Percentiles rank a stretch among this genome's conserved stretches.
Conservation (phyloP, 2,113 vertebrate species). For the Corythoichthys intestinalis region DNA sequence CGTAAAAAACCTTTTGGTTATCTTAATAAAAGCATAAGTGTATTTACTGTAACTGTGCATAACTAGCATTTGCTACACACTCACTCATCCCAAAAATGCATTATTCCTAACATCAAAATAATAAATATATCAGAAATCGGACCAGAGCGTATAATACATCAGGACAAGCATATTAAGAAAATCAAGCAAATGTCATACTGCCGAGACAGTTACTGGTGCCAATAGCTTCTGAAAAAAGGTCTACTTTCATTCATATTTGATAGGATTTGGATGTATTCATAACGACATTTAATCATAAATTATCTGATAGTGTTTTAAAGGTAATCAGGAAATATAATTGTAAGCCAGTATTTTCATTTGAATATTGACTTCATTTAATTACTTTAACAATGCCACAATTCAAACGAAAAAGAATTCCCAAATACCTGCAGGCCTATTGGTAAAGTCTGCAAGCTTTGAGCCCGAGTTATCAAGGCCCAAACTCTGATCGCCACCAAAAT, state of each 20-base stretch:
- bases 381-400: neutral
- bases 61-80: neutral
- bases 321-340: neutral
- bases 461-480: slow-evolving; percentile 80
- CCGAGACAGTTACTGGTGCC: neutral
- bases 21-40: neutral
- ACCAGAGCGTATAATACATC: neutral
- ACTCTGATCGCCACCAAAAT: slow-evolving; percentile 82
- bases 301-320: neutral
- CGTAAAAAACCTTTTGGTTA: neutral
- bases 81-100: neutral
- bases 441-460: slow-evolving; percentile 86
- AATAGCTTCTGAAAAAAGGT: too few relatives aligned
- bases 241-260: too few relatives aligned
- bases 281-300: too few relatives aligned
- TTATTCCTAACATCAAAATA: neutral
- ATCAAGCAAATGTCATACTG: neutral
- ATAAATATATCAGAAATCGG: neutral
- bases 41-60: neutral
- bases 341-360: neutral
- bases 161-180: neutral
- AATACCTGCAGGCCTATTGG: slow-evolving; percentile 83
- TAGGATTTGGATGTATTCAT: too few relatives aligned
- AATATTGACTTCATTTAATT: neutral
- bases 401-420: neutral